A percentile compares a stretch with the other conserved stretches of the same genome.
These are phyloP conservation scores for Xylophagus ater DNA, from an alignment of 2,888 invertebrate genomes.

Conservation along the genomic window DNA sequence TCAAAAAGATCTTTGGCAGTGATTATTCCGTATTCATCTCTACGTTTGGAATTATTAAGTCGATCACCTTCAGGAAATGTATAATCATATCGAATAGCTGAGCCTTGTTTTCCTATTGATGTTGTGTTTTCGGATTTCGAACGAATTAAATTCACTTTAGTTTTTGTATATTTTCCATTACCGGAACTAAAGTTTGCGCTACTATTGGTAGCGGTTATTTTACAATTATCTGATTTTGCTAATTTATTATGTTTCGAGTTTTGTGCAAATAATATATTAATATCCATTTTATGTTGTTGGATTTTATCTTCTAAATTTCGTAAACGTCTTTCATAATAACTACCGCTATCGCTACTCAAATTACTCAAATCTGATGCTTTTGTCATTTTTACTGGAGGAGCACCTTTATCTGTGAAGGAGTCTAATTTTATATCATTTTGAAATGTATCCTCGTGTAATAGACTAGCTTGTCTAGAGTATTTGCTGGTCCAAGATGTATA, in stretches of 20 bases:
- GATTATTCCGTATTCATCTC: slow-evolving; percentile 12
- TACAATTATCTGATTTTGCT: slow-evolving; percentile 1
- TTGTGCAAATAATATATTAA: slow-evolving; percentile 23
- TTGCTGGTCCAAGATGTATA: slow-evolving; percentile 6
- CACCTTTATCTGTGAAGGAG: slow-evolving; percentile 12
- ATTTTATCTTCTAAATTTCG: slow-evolving; percentile 27
- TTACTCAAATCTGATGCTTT: neutral
- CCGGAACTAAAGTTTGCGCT: neutral
- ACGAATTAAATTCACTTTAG: slow-evolving; percentile 6
- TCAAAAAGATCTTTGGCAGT: slow-evolving; percentile 14
- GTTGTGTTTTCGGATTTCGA: slow-evolving; percentile 11
- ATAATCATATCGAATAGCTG: slow-evolving; percentile 8
- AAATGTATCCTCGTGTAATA: slow-evolving; percentile 1
- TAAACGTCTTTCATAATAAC: slow-evolving; percentile 26
- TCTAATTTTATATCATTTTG: slow-evolving; percentile 1
- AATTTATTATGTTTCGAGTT: slow-evolving; percentile 1
- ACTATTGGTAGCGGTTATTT: neutral
- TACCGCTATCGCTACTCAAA: slow-evolving; percentile 10
- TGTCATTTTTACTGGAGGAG: slow-evolving; percentile 2
- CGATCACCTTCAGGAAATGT: slow-evolving; percentile 11
- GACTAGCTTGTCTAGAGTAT: neutral
- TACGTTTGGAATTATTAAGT: slow-evolving; percentile 6
- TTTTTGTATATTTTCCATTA: slow-evolving; percentile 3
- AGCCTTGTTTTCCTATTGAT: slow-evolving; percentile 4
- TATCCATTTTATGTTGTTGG: slow-evolving; percentile 27